A percentile compares a stretch with the other conserved stretches of the same genome.
phyloP scores from a whole-genome alignment of 1,140 invertebrate genomes.

The Pogonus chalceus region DNA sequence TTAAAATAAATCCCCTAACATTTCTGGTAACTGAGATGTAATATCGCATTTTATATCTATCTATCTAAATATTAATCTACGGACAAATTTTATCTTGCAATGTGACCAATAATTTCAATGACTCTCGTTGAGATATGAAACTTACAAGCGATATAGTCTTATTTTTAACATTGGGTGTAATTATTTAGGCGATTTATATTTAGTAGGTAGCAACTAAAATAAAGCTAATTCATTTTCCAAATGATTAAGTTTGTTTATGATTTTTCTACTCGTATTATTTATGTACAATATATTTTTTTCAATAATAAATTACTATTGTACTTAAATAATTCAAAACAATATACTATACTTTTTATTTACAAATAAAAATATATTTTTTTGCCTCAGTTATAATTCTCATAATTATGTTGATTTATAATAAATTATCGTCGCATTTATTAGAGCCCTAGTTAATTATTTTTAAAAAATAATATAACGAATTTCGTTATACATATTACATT shows the following conservation, averaged over 20 bases:
- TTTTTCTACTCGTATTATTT: neutral
- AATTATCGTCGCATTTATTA: neutral
- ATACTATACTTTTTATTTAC: slow-evolving; percentile 1
- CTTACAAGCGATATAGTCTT: too few relatives aligned
- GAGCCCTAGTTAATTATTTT: neutral
- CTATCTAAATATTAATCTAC: too few relatives aligned
- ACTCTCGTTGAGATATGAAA: too few relatives aligned
- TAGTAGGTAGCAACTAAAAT: too few relatives aligned
- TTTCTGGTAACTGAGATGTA: too few relatives aligned
- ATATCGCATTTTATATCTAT: too few relatives aligned
- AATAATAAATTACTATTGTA: slow-evolving; percentile 7
- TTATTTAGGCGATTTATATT: too few relatives aligned
- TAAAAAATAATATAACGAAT: neutral
- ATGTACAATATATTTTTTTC: slow-evolving; percentile 6
- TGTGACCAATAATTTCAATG: too few relatives aligned
- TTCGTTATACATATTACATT: too few relatives aligned
- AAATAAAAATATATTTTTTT: neutral
- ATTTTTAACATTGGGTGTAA: too few relatives aligned
- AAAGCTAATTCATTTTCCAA: neutral
- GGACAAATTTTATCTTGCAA: too few relatives aligned
- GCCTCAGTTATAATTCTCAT: neutral
- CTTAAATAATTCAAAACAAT: slow-evolving; percentile 2
- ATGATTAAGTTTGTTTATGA: neutral
- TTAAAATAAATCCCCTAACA: too few relatives aligned
- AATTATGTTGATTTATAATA: neutral